These are phyloP conservation scores for Calypte anna DNA, from an alignment of 2,113 vertebrate species.

Conservation along the genomic window DNA sequence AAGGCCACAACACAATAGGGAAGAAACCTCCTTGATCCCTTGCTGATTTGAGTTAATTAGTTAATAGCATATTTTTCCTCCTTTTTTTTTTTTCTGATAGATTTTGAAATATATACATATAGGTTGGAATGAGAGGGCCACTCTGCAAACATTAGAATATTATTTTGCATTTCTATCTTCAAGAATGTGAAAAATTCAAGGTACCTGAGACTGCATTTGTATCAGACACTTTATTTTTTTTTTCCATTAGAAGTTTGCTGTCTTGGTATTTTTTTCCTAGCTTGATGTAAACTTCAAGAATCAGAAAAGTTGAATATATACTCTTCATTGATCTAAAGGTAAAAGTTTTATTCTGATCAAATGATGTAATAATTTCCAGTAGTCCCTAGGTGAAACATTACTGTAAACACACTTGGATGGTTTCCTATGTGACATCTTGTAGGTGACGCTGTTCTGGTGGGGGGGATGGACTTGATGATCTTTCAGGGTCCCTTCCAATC, in stretches of 20 bases:
- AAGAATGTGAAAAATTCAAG: neutral
- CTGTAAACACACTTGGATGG: neutral
- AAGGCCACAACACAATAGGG: conserved; percentile 14
- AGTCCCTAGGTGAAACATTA: neutral
- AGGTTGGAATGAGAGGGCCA: neutral
- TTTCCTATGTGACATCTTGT: too few relatives aligned
- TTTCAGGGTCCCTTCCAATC: too few relatives aligned
- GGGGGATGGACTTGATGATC: too few relatives aligned
- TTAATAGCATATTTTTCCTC: conserved; percentile 42
- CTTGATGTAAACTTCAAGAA: neutral
- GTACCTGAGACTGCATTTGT: neutral
- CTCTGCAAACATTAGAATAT: neutral
- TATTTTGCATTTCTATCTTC: neutral
- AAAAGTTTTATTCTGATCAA: neutral
- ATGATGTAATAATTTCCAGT: neutral
- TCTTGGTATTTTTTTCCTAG: neutral
- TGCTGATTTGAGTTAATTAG: conserved; percentile 51
- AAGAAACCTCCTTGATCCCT: conserved; percentile 34
- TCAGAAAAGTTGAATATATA: neutral
- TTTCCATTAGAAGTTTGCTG: neutral
- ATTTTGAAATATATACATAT: neutral
- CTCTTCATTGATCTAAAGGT: neutral
- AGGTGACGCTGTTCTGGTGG: too few relatives aligned
- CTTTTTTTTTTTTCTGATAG: conserved; percentile 28
- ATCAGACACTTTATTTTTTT: neutral